Evolutionary conservation across 2,113 vertebrate genomes (phyloP).

Genomic region (Pipra filicauda): DNA sequence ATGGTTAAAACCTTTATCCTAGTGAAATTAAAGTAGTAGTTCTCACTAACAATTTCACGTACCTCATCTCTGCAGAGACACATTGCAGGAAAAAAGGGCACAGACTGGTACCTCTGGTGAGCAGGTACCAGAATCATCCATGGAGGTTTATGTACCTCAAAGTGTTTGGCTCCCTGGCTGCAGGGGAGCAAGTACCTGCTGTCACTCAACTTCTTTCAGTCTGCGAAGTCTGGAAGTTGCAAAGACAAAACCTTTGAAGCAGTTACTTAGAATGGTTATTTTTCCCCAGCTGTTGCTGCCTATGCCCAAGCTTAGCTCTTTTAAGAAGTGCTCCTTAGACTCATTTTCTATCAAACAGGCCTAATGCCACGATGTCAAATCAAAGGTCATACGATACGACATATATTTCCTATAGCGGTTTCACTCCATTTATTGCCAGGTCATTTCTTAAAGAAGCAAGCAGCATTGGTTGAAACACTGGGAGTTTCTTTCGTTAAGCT

Average conservation of each 20-base stretch:
- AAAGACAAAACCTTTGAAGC: neutral
- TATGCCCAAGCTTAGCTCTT: neutral
- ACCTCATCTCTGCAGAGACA: neutral
- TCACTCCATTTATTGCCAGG: neutral
- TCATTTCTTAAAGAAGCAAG: neutral
- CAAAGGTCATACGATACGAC: neutral
- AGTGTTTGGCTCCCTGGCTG: neutral
- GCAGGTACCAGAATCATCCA: neutral
- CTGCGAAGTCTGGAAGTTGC: neutral
- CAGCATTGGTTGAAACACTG: neutral
- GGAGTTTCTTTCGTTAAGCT: neutral
- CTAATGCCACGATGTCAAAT: neutral
- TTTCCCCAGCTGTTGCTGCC: neutral
- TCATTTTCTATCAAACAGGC: neutral
- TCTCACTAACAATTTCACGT: neutral
- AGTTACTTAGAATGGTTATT: neutral
- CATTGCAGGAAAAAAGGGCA: neutral
- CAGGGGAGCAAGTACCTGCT: neutral
- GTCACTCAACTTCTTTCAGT: neutral
- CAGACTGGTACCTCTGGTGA: neutral
- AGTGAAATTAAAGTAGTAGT: neutral
- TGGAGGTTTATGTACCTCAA: rapidly evolving
- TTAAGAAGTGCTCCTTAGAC: neutral
- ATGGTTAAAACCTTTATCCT: neutral
- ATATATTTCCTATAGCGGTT: neutral